phyloP scores from a whole-genome alignment of 2,888 invertebrate genomes.

The Caenorhabditis sp. region DNA sequence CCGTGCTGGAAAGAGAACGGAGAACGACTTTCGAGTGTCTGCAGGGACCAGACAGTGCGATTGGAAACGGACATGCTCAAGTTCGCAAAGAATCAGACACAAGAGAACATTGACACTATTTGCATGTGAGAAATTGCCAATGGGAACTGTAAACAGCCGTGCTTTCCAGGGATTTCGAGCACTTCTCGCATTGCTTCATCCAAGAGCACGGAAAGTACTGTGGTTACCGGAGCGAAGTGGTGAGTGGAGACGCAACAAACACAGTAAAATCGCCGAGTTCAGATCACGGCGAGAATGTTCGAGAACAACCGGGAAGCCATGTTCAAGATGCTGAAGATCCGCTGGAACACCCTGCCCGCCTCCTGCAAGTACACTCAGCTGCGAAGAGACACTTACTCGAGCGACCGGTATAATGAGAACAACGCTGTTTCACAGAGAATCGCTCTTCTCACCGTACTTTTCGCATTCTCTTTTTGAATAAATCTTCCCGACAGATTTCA shows the following conservation, averaged over 20 bases:
- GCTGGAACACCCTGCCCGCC: slow-evolving; percentile 58
- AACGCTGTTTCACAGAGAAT: not conserved
- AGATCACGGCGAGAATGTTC: slow-evolving; percentile 67
- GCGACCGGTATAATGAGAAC: slow-evolving; percentile 46
- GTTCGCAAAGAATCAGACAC: slow-evolving; percentile 60
- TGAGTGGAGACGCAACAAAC: slow-evolving; percentile 21
- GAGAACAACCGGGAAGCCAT: slow-evolving; percentile 64
- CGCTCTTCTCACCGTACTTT: slow-evolving; percentile 8
- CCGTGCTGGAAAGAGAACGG: slow-evolving; percentile 67
- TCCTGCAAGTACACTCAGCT: slow-evolving; percentile 61
- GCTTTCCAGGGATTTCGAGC: slow-evolving; percentile 56
- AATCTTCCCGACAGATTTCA: not conserved
- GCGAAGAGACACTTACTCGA: slow-evolving; percentile 59
- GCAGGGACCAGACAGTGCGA: slow-evolving; percentile 55
- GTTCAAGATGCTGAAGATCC: slow-evolving; percentile 68
- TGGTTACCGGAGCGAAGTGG: slow-evolving; percentile 63
- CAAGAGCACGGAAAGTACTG: slow-evolving; percentile 65
- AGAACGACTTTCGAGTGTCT: slow-evolving; percentile 53
- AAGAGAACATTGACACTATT: slow-evolving; percentile 59
- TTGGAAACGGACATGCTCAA: slow-evolving; percentile 51
- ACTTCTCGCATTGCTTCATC: slow-evolving; percentile 59
- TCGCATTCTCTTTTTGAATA: slow-evolving; percentile 10
- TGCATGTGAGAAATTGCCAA: slow-evolving; percentile 50
- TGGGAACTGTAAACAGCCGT: not conserved
- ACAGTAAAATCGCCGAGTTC: too few relatives aligned